These are phyloP conservation scores for Sporophila hypoxantha DNA, from an alignment of 2,113 vertebrate species.

Conservation along the genomic window DNA sequence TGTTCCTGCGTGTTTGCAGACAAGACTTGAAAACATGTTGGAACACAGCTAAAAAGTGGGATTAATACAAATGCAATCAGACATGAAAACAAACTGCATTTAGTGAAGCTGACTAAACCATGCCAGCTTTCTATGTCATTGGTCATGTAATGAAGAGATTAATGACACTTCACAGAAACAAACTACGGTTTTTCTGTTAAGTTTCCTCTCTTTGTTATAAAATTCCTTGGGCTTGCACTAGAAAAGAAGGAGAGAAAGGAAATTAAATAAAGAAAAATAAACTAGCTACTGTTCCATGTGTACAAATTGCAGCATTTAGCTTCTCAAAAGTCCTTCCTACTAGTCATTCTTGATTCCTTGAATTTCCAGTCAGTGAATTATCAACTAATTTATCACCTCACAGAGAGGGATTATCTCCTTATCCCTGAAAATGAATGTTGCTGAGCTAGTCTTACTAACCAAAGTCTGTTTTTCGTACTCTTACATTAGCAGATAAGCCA, in stretches of 20 bases:
- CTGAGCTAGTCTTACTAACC: slow-evolving; percentile 31
- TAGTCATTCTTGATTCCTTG: neutral
- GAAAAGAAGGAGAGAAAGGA: neutral
- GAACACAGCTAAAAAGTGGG: neutral
- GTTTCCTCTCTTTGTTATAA: neutral
- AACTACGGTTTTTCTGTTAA: neutral
- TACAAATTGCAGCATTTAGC: neutral
- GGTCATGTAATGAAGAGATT: neutral
- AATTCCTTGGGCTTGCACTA: neutral
- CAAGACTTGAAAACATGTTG: neutral
- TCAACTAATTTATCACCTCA: slow-evolving; percentile 48
- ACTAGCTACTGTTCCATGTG: neutral
- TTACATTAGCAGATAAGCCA: neutral
- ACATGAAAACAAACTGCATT: neutral
- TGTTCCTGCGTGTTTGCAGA: neutral
- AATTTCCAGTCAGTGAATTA: slow-evolving; percentile 44
- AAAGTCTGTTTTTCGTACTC: slow-evolving; percentile 14
- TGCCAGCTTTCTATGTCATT: neutral
- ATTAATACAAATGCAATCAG: neutral
- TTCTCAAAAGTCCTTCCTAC: neutral
- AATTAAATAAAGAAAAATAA: neutral
- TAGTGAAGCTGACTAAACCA: neutral
- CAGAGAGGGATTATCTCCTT: slow-evolving; percentile 30
- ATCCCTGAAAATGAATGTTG: slow-evolving; percentile 44
- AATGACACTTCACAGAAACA: neutral